phyloP scores from a whole-genome alignment of 2,113 vertebrate species.

The Apodemus speciosus region DNA sequence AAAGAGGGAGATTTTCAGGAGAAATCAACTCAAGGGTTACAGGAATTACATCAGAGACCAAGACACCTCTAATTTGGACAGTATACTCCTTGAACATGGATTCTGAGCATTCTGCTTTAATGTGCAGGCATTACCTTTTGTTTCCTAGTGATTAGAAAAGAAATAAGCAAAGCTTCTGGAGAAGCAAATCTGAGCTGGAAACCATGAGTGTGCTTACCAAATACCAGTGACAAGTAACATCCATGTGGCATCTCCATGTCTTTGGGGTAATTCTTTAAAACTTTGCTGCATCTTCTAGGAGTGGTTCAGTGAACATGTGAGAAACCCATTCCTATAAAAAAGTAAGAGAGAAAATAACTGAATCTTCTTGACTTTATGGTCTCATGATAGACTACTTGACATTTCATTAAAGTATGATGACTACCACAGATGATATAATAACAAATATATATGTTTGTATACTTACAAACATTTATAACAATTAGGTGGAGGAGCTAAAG shows the following conservation, averaged over 20 bases:
- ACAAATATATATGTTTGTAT: background rate
- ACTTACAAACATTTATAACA: background rate
- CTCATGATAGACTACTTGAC: background rate
- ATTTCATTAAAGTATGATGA: background rate
- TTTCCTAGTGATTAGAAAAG: background rate
- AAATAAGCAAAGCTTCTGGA: background rate
- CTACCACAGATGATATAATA: background rate
- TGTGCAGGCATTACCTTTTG: background rate
- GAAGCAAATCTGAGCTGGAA: background rate
- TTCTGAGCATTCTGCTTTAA: background rate
- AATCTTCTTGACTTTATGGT: background rate
- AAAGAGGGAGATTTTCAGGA: background rate
- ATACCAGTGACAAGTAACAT: background rate
- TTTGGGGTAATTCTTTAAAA: background rate
- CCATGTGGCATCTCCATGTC: accelerated
- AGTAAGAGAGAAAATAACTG: background rate
- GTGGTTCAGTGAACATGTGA: background rate
- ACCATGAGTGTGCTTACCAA: background rate
- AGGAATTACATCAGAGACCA: background rate
- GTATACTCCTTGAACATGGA: background rate
- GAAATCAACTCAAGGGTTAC: background rate
- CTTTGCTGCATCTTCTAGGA: background rate
- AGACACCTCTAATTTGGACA: background rate
- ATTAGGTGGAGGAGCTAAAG: background rate
- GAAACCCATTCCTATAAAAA: background rate